These are phyloP conservation scores for Ormia ochracea DNA, from an alignment of 2,888 invertebrate species.

Conservation along the genomic window DNA sequence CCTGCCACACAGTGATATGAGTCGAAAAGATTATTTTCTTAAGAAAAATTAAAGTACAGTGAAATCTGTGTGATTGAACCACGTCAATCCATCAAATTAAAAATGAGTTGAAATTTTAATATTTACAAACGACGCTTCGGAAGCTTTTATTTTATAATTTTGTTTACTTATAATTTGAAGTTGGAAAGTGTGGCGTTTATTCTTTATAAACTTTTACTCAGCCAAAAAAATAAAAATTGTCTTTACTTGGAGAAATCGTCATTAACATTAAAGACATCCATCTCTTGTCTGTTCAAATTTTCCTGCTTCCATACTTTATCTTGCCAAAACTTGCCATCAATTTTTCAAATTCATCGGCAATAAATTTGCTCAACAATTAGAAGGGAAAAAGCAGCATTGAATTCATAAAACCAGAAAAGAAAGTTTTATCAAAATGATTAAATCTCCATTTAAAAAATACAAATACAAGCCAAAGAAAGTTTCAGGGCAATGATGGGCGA, in stretches of 20 bases:
- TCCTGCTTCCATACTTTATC: neutral
- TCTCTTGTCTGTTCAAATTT: neutral
- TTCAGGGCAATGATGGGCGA: conserved; percentile 20
- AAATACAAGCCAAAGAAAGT: neutral
- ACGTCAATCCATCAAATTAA: too few species aligned
- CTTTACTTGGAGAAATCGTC: neutral
- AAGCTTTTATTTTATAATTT: too few species aligned
- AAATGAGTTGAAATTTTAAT: too few species aligned
- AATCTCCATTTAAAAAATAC: conserved; percentile 15
- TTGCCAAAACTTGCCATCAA: neutral
- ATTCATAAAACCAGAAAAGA: conserved; percentile 22
- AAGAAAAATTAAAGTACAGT: too few species aligned
- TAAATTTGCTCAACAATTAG: conserved; percentile 34
- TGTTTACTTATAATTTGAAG: too few species aligned
- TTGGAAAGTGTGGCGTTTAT: too few species aligned
- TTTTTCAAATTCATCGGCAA: conserved; percentile 40
- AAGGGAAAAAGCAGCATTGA: neutral
- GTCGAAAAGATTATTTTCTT: too few species aligned
- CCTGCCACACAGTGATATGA: too few species aligned
- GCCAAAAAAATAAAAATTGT: too few species aligned
- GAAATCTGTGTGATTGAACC: too few species aligned
- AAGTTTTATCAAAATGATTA: conserved; percentile 51
- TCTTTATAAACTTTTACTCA: too few species aligned
- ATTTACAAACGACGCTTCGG: too few species aligned
- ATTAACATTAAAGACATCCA: neutral